Conservation (phyloP, 2,113 vertebrate species). For the Salvelinus fontinalis region DNA sequence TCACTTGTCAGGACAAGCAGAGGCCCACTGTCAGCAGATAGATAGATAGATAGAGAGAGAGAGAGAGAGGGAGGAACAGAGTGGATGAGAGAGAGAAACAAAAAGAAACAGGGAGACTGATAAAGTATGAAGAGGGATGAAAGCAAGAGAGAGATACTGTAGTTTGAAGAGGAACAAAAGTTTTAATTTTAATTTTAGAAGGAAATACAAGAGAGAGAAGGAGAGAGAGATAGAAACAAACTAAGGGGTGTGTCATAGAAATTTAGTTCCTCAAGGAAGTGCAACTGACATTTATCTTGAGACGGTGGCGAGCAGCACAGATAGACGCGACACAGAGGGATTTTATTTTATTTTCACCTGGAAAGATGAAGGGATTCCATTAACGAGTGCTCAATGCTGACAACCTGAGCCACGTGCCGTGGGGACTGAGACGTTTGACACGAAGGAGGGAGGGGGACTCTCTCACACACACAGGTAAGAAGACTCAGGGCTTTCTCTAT, state of each 20-base stretch:
- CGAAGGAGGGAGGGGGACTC: conserved; percentile 62
- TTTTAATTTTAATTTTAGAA: conserved; percentile 43
- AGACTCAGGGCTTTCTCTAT: conserved; percentile 21
- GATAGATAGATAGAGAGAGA: conserved; percentile 18
- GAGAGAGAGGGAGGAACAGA: conserved; percentile 11
- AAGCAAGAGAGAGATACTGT: conserved; percentile 19
- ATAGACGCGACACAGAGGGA: conserved; percentile 47
- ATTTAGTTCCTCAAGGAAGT: conserved; percentile 84
- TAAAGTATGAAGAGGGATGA: conserved; percentile 18
- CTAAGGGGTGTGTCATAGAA: conserved; percentile 78
- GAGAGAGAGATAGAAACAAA: conserved; percentile 37
- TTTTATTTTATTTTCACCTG: conserved; percentile 26
- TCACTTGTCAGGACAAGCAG: conserved; percentile 77
- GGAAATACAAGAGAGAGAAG: conserved; percentile 30
- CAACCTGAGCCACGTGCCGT: conserved; percentile 46
- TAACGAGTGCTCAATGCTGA: conserved; percentile 49
- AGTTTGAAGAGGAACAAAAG: conserved; percentile 21
- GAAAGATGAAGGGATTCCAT: conserved; percentile 47
- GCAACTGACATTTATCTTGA: conserved; percentile 72
- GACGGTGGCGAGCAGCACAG: conserved; percentile 50
- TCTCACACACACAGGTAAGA: conserved; percentile 65
- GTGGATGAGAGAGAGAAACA: conserved; percentile 13
- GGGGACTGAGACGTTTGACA: conserved; percentile 47
- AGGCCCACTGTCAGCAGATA: conserved; percentile 67
- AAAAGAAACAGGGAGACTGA: conserved; percentile 10